Evolutionary conservation across 2,113 vertebrate species (phyloP).

Genomic region (Corvus hawaiiensis): DNA sequence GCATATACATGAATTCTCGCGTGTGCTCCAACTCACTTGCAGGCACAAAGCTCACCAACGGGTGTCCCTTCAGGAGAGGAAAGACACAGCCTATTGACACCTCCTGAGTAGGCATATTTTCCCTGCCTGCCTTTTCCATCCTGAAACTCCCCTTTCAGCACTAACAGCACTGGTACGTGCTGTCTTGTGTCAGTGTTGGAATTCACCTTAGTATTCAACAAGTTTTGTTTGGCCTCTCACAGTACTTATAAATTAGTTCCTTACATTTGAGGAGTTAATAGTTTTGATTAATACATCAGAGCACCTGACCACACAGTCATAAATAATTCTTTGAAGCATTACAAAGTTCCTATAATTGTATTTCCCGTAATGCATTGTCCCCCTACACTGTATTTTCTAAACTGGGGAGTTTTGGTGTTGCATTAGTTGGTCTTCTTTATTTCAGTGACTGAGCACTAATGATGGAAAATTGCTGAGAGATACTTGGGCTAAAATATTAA

Average conservation of each 20-base stretch:
- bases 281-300: background rate
- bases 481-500: background rate
- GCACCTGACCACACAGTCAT: background rate
- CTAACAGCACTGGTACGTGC: background rate
- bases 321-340: background rate
- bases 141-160: background rate
- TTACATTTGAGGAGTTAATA: background rate
- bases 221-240: background rate
- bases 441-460: background rate
- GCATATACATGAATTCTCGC: rapidly evolving
- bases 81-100: background rate
- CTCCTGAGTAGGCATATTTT: background rate
- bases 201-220: background rate
- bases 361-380: background rate
- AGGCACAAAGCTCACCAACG: background rate
- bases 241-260: background rate
- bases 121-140: background rate
- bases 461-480: background rate
- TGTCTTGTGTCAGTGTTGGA: background rate
- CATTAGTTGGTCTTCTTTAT: background rate
- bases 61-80: background rate
- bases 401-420: background rate
- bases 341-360: background rate
- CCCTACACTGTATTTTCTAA: background rate
- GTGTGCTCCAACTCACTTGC: no score